These are phyloP conservation scores for Malthinus seriepunctatus DNA, from an alignment of 2,888 invertebrate genomes.

Conservation along the genomic window DNA sequence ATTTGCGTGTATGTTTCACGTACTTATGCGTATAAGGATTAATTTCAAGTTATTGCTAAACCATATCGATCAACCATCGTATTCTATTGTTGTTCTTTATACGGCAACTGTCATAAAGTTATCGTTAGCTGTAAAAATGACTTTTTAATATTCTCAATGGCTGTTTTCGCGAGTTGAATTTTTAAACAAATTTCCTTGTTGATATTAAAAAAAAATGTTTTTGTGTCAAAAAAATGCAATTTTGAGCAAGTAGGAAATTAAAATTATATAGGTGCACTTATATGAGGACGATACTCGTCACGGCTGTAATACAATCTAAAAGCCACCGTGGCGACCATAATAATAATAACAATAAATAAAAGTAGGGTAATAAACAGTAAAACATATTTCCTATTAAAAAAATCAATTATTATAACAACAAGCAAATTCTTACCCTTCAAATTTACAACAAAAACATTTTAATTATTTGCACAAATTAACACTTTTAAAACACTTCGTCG, in stretches of 20 bases:
- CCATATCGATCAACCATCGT: too few species aligned
- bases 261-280: background rate
- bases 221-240: background rate
- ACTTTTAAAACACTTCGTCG: slow-evolving; percentile 23
- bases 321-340: slow-evolving; percentile 50
- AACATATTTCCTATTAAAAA: background rate
- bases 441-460: slow-evolving; percentile 13
- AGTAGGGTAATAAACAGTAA: slow-evolving; percentile 42
- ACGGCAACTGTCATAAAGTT: too few species aligned
- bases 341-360: slow-evolving; percentile 37
- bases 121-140: too few species aligned
- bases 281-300: slow-evolving; percentile 4
- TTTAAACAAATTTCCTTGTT: too few species aligned
- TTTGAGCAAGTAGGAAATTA: background rate
- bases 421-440: slow-evolving; percentile 11
- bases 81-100: too few species aligned
- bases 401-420: background rate
- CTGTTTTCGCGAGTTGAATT: too few species aligned
- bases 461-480: slow-evolving; percentile 15
- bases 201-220: too few species aligned
- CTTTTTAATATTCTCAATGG: too few species aligned
- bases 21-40: slow-evolving; percentile 19
- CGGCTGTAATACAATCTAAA: slow-evolving; percentile 23
- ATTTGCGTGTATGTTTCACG: slow-evolving; percentile 33
- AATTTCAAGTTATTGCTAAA: background rate